These are phyloP conservation scores for Nipponacmea schrenckii DNA, from an alignment of 2,888 invertebrate genomes.

Conservation along the genomic window DNA sequence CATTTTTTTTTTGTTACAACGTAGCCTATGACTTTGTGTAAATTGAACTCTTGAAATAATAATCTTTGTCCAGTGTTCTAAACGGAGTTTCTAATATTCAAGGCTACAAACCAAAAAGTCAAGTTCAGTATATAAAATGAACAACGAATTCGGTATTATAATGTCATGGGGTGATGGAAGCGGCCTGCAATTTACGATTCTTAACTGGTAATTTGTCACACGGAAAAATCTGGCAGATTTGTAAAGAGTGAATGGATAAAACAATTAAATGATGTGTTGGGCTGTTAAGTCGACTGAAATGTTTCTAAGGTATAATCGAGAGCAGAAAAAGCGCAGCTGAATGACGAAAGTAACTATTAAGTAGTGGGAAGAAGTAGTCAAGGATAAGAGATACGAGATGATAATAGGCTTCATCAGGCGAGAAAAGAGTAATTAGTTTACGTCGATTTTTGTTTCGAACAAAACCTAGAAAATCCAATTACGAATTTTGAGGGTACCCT, in stretches of 20 bases:
- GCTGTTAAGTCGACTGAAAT: conserved; percentile 4
- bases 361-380: background rate
- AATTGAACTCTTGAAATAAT: too few species aligned
- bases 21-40: too few species aligned
- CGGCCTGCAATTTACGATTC: background rate
- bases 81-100: too few species aligned
- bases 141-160: background rate
- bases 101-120: too few species aligned
- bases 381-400: background rate
- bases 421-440: conserved; percentile 5
- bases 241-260: background rate
- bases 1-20: too few species aligned
- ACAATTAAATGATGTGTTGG: conserved; percentile 1
- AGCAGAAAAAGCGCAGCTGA: conserved; percentile 9
- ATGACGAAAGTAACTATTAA: background rate
- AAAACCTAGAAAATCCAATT: conserved; percentile 8
- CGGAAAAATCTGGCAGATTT: conserved; percentile 2
- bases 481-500: background rate
- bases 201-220: conserved; percentile 5
- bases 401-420: background rate
- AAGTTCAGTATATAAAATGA: background rate
- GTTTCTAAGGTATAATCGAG: conserved; percentile 7
- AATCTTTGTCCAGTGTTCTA: too few species aligned
- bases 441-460: background rate
- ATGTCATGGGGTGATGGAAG: background rate